Evolutionary conservation across 1,140 invertebrate species (phyloP).

Genomic region (Cotesia glomerata): DNA sequence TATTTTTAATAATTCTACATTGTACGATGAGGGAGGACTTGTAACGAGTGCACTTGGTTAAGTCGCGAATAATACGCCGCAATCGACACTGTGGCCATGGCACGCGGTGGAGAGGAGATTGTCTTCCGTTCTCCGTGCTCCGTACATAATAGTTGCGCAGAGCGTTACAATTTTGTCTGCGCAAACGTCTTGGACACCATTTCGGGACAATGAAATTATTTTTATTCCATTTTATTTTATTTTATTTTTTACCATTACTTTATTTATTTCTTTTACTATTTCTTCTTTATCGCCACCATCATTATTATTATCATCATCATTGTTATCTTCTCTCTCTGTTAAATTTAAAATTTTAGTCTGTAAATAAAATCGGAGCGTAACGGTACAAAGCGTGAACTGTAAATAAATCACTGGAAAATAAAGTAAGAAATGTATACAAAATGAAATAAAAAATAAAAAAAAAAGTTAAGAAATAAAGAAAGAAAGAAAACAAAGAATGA

Average conservation of each 20-base stretch:
- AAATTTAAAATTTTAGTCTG: background rate
- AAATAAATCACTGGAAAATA: too few species aligned
- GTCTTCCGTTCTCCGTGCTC: slow-evolving; percentile 20
- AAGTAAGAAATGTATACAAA: too few species aligned
- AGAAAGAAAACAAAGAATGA: background rate
- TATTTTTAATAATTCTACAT: background rate
- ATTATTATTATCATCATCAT: background rate
- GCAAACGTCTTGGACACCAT: slow-evolving; percentile 16
- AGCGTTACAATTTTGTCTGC: slow-evolving; percentile 20
- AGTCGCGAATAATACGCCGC: slow-evolving; percentile 23
- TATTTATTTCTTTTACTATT: background rate
- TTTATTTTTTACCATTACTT: background rate
- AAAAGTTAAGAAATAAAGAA: background rate
- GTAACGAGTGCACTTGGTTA: slow-evolving; percentile 20
- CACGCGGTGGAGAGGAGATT: slow-evolving; percentile 9
- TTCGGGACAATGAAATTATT: background rate
- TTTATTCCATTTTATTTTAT: background rate
- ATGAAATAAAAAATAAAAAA: too few species aligned
- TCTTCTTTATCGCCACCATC: background rate
- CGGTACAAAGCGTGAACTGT: too few species aligned
- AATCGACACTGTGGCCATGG: slow-evolving; percentile 24
- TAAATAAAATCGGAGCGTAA: too few species aligned
- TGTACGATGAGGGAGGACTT: background rate
- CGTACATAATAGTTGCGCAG: slow-evolving; percentile 11
- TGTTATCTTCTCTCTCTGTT: background rate